Evolutionary conservation across 2,113 vertebrate genomes (phyloP).

Genomic region (Gobius niger): DNA sequence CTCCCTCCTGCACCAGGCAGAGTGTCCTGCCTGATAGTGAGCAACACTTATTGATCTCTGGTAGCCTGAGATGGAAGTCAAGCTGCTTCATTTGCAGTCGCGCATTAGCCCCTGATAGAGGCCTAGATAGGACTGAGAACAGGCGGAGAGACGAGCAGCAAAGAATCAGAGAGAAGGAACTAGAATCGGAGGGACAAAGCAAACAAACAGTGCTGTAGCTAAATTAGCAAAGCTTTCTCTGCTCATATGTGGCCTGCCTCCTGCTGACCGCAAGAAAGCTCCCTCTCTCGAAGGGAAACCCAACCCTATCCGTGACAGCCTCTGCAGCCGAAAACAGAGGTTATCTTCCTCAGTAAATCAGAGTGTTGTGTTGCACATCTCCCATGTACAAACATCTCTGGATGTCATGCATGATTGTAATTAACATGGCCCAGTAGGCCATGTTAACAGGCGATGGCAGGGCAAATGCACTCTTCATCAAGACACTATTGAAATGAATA

Average conservation of each 20-base stretch:
- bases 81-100: slow-evolving; percentile 72
- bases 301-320: slow-evolving; percentile 66
- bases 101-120: slow-evolving; percentile 62
- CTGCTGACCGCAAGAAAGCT: slow-evolving; percentile 68
- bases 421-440: slow-evolving; percentile 69
- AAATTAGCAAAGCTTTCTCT: slow-evolving; percentile 38
- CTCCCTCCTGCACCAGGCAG: slow-evolving; percentile 49
- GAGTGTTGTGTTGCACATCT: slow-evolving; percentile 66
- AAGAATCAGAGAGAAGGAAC: slow-evolving; percentile 47
- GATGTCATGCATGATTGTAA: slow-evolving; percentile 69
- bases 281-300: slow-evolving; percentile 68
- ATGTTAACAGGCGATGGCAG: slow-evolving; percentile 54
- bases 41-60: slow-evolving; percentile 71
- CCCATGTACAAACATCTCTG: slow-evolving; percentile 74
- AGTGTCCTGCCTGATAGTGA: slow-evolving; percentile 66
- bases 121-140: slow-evolving; percentile 28
- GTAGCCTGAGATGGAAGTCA: slow-evolving; percentile 71
- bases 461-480: slow-evolving; percentile 19
- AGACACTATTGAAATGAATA: slow-evolving; percentile 45
- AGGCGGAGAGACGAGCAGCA: slow-evolving; percentile 30
- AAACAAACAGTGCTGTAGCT: slow-evolving; percentile 29
- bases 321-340: slow-evolving; percentile 62
- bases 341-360: slow-evolving; percentile 71
- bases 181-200: slow-evolving; percentile 44
- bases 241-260: slow-evolving; percentile 49